phyloP scores from a whole-genome alignment of 2,113 vertebrate species.

The Archilochus colubris region DNA sequence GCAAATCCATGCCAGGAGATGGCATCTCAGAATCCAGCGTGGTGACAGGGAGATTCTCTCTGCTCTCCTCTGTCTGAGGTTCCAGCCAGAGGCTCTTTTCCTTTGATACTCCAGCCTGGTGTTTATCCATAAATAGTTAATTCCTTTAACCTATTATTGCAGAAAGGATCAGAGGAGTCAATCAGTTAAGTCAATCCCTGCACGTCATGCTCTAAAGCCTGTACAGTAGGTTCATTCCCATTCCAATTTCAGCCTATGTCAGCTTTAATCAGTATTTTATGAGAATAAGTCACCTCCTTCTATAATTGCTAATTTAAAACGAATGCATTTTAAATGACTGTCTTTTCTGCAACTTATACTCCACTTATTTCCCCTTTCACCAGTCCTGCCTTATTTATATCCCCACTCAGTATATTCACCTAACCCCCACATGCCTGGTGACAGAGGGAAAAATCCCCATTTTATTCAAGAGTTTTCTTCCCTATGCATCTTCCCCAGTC shows the following conservation, averaged over 20 bases:
- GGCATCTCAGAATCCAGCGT: rapidly evolving
- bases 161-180: not conserved
- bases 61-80: not conserved
- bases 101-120: not conserved
- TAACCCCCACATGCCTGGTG: too few species aligned
- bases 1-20: rapidly evolving
- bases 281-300: not conserved
- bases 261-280: not conserved
- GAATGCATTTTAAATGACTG: not conserved
- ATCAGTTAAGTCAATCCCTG: not conserved
- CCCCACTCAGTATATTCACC: not conserved
- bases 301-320: not conserved
- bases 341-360: not conserved
- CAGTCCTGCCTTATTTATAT: not conserved
- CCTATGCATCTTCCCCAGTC: not conserved
- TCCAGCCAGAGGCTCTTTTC: not conserved
- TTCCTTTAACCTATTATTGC: not conserved
- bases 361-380: not conserved
- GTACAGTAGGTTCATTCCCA: not conserved
- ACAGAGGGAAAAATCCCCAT: not conserved
- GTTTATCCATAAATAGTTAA: not conserved
- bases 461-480: not conserved
- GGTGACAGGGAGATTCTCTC: not conserved
- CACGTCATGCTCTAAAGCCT: not conserved
- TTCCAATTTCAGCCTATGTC: not conserved